These are phyloP conservation scores for Tribolium freemani DNA, from an alignment of 2,888 invertebrate species.

Conservation along the genomic window DNA sequence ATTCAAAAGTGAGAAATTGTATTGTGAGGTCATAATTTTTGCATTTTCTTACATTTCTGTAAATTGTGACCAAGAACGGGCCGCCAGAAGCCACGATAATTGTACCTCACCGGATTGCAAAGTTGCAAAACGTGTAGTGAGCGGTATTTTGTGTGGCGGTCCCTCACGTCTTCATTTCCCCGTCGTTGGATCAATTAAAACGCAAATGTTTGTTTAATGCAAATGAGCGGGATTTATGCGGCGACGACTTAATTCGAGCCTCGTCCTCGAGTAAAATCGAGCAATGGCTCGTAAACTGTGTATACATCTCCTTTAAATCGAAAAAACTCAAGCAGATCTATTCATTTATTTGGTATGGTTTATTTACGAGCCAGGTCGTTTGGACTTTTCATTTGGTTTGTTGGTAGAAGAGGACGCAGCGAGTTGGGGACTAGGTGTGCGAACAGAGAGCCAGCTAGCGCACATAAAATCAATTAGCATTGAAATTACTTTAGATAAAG, in stretches of 20 bases:
- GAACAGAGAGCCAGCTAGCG: slow-evolving; percentile 44
- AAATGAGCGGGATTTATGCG: background rate
- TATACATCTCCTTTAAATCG: slow-evolving; percentile 34
- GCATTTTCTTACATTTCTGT: no score
- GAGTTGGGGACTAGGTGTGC: background rate
- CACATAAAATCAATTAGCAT: slow-evolving; percentile 66
- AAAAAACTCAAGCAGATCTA: slow-evolving; percentile 43
- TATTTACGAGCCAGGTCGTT: slow-evolving; percentile 40
- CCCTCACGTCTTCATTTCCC: background rate
- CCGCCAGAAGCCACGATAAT: no score
- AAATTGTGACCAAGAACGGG: no score
- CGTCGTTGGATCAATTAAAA: no score
- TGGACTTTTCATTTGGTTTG: slow-evolving; percentile 12
- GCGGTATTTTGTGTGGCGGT: no score
- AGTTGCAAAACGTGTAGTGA: no score
- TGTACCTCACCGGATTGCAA: no score
- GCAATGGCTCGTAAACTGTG: slow-evolving; percentile 18
- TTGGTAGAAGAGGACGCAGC: background rate
- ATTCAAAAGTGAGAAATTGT: no score
- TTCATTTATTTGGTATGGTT: slow-evolving; percentile 46
- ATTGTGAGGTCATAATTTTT: no score
- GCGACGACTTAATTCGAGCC: background rate
- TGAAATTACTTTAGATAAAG: slow-evolving; percentile 66
- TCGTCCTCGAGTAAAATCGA: slow-evolving; percentile 2
- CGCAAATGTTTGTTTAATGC: background rate